Evolutionary conservation across 1,140 invertebrate species (phyloP).

Genomic region (Tetramorium alpestre): DNA sequence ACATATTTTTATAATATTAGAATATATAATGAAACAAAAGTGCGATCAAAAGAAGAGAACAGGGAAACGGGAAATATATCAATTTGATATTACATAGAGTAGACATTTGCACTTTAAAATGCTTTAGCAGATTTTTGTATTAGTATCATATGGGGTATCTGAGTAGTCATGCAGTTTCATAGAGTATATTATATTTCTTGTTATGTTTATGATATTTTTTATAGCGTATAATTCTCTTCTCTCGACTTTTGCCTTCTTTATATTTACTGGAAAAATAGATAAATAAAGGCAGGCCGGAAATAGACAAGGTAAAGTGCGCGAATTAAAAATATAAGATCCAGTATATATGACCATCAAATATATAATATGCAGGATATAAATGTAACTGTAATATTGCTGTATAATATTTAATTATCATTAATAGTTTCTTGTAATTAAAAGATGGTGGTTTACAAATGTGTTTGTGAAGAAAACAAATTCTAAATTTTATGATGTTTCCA

Average conservation of each 20-base stretch:
- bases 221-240: slow-evolving; percentile 59
- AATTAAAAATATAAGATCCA: slow-evolving; percentile 34
- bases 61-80: slow-evolving; percentile 35
- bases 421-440: slow-evolving; percentile 48
- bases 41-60: slow-evolving; percentile 49
- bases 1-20: slow-evolving; percentile 72
- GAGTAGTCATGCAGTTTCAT: slow-evolving; percentile 55
- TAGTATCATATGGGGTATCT: slow-evolving; percentile 46
- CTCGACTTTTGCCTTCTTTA: slow-evolving; percentile 54
- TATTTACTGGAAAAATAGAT: slow-evolving; percentile 63
- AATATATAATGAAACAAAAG: slow-evolving; percentile 58
- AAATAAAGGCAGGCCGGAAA: not conserved
- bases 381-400: slow-evolving; percentile 13
- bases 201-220: slow-evolving; percentile 72
- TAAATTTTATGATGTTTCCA: slow-evolving; percentile 25
- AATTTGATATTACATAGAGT: slow-evolving; percentile 67
- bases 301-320: slow-evolving; percentile 32
- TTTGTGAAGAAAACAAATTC: slow-evolving; percentile 12
- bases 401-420: slow-evolving; percentile 41
- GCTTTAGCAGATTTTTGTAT: slow-evolving; percentile 62
- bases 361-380: slow-evolving; percentile 32
- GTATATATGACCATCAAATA: slow-evolving; percentile 43
- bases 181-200: slow-evolving; percentile 66
- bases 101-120: slow-evolving; percentile 59
- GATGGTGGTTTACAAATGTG: slow-evolving; percentile 35